A percentile compares a stretch with the other conserved stretches of the same genome.
Conservation (phyloP, 2,888 invertebrate species). For the Rotaria macrura region DNA sequence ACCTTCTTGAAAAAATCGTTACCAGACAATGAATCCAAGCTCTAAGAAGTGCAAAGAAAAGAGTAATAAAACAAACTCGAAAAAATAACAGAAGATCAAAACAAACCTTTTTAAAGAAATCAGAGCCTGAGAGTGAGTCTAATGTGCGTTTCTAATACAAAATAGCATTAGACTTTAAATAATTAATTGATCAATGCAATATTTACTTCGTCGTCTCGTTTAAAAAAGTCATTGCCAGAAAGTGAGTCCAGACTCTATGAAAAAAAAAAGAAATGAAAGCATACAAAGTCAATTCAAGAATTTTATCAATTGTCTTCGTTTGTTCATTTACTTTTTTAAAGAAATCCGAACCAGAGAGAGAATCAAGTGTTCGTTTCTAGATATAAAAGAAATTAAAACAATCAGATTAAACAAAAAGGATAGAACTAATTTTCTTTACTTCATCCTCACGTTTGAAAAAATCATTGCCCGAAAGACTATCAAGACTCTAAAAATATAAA, state of each 20-base stretch:
- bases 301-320: too few species aligned
- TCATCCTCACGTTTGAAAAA: conserved; percentile 3
- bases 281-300: too few species aligned
- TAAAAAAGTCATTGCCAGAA: background rate
- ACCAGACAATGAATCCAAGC: too few species aligned
- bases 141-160: background rate
- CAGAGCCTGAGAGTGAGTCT: background rate
- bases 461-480: background rate
- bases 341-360: background rate
- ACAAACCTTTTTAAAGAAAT: background rate
- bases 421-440: background rate
- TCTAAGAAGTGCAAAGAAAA: too few species aligned
- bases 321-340: background rate
- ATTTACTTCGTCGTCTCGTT: background rate
- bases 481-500: background rate
- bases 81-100: too few species aligned
- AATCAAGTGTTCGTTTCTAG: background rate
- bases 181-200: too few species aligned
- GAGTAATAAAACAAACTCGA: too few species aligned
- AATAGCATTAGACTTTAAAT: background rate
- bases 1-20: too few species aligned
- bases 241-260: background rate
- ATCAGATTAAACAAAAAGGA: background rate
- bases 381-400: background rate
- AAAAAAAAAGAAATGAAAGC: background rate